A percentile compares a stretch with the other conserved stretches of the same genome.
These are phyloP conservation scores for Drosophila oshimai DNA, from an alignment of 1,140 invertebrate species.

Conservation along the genomic window DNA sequence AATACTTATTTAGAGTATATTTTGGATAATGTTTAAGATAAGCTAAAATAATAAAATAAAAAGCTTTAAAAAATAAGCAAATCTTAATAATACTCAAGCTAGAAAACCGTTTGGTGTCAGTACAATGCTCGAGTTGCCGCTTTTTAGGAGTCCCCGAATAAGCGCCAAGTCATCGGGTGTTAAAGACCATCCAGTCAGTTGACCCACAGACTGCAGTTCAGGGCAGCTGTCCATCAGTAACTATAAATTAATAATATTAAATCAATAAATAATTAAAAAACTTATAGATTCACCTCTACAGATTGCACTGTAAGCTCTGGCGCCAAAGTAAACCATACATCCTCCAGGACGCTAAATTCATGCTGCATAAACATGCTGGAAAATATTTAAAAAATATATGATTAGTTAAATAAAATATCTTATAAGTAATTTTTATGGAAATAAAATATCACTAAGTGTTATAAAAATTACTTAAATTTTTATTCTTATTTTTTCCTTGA, in stretches of 20 bases:
- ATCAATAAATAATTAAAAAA: background rate
- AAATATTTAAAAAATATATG: background rate
- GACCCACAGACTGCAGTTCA: constrained; percentile 85
- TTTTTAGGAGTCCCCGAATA: constrained; percentile 85
- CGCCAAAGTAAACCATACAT: constrained; percentile 86
- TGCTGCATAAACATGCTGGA: constrained; percentile 84
- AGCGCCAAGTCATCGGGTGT: constrained; percentile 86
- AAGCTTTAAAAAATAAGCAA: constrained; percentile 12
- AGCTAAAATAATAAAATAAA: background rate
- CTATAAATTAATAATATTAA: constrained; percentile 7
- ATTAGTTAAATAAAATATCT: constrained; percentile 19
- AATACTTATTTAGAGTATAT: background rate
- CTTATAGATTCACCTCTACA: constrained; percentile 83
- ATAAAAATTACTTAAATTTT: too few relatives aligned
- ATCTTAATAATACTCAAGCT: constrained; percentile 64
- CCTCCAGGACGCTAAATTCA: constrained; percentile 85
- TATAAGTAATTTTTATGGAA: too few relatives aligned
- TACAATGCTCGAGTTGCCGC: constrained; percentile 85
- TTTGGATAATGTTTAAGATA: too few relatives aligned
- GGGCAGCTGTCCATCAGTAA: constrained; percentile 85
- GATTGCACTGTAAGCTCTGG: constrained; percentile 85
- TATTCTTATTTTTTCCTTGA: too few relatives aligned
- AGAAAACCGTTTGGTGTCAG: constrained; percentile 84
- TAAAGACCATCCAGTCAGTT: constrained; percentile 86
- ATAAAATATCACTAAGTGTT: too few relatives aligned